Conservation (phyloP, 1,140 invertebrate genomes). For the Saxidomus purpurata region DNA sequence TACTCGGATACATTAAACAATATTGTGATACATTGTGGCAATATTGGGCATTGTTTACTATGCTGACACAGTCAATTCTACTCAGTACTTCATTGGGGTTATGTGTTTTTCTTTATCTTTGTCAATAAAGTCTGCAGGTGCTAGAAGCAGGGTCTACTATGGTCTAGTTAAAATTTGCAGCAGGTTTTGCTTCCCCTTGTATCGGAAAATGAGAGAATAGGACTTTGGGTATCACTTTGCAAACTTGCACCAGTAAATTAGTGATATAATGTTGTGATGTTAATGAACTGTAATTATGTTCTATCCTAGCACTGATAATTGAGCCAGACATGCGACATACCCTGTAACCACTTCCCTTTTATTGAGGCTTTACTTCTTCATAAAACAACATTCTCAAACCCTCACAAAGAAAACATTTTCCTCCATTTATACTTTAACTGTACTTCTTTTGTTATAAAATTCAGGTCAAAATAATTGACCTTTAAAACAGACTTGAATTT, state of each 20-base stretch:
- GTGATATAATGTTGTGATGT: neutral
- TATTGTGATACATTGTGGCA: too few species aligned
- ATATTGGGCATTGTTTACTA: too few species aligned
- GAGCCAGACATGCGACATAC: neutral
- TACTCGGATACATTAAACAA: too few species aligned
- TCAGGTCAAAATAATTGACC: constrained; percentile 22
- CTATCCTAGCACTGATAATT: neutral
- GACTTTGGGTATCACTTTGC: neutral
- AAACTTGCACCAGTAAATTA: neutral
- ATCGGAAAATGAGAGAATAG: too few species aligned
- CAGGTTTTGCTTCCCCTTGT: too few species aligned
- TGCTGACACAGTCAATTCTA: too few species aligned
- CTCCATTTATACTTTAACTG: neutral
- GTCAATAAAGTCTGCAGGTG: too few species aligned
- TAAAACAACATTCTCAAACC: neutral
- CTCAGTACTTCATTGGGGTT: too few species aligned
- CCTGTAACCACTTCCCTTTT: neutral
- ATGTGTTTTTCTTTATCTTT: too few species aligned
- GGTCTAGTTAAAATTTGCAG: too few species aligned
- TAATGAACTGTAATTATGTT: neutral
- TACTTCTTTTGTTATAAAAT: constrained; percentile 27
- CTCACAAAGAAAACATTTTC: neutral
- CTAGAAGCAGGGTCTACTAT: too few species aligned
- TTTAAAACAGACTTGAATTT: neutral
- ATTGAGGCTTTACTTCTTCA: neutral